Evolutionary conservation across 2,797 vertebrate genomes (phyloP).

Genomic region (Spizella passerina): DNA sequence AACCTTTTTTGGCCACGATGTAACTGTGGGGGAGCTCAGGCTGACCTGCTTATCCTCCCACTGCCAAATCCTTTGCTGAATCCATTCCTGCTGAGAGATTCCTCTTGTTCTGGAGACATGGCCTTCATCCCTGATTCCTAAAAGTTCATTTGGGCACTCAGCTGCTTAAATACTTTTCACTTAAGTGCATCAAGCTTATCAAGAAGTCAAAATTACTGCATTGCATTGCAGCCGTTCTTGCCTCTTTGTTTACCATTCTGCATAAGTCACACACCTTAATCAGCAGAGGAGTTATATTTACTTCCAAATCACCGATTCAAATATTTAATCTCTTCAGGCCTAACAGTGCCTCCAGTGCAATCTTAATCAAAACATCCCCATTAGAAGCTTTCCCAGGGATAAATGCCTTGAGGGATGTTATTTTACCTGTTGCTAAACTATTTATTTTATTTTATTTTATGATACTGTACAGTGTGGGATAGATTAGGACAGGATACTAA

Average conservation of each 20-base stretch:
- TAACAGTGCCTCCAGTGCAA: neutral
- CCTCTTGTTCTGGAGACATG: neutral
- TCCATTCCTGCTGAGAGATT: neutral
- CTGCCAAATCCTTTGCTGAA: neutral
- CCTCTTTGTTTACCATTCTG: slow-evolving; percentile 45
- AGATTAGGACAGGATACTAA: neutral
- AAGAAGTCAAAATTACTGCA: neutral
- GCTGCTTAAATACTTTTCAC: neutral
- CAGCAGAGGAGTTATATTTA: slow-evolving; percentile 37
- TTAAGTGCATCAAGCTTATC: slow-evolving; percentile 2
- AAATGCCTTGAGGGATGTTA: neutral
- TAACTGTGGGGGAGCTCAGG: neutral
- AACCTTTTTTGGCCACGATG: neutral
- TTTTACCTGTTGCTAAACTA: neutral
- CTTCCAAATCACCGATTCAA: slow-evolving; percentile 31
- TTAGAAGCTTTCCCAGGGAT: neutral
- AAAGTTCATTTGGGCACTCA: neutral
- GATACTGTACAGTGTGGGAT: neutral
- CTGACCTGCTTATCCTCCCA: neutral
- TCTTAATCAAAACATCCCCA: slow-evolving; percentile 36
- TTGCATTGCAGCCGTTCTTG: neutral
- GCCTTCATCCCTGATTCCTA: neutral
- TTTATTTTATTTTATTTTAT: neutral
- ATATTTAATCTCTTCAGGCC: slow-evolving; percentile 41
- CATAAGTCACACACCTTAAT: slow-evolving; percentile 31